A percentile compares a stretch with the other conserved stretches of the same genome.
phyloP scores from a whole-genome alignment of 2,113 vertebrate genomes.

The Haemorhous mexicanus region DNA sequence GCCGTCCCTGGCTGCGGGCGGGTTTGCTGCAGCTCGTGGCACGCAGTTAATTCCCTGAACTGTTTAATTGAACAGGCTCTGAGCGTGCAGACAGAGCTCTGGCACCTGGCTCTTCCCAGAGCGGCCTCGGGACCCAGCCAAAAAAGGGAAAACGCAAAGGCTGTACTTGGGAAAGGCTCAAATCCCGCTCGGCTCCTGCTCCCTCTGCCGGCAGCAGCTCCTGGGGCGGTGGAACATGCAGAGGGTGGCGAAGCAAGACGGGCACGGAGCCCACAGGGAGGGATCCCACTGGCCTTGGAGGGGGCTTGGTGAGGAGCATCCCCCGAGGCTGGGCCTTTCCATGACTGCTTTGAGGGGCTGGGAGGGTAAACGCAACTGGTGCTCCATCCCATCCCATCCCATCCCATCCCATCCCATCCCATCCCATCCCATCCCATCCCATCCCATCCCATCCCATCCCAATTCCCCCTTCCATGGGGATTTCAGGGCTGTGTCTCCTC shows the following conservation, averaged over 20 bases:
- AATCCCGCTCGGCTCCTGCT: neutral
- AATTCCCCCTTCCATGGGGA: fast-evolving
- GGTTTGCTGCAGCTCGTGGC: conserved; percentile 4
- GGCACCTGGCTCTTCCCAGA: neutral
- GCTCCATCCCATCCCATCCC: no score
- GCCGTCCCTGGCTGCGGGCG: neutral
- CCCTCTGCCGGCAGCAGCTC: neutral
- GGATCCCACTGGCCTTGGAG: neutral
- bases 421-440: no score
- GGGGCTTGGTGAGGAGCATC: neutral
- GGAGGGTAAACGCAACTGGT: neutral
- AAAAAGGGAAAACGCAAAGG: neutral
- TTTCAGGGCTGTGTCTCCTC: neutral
- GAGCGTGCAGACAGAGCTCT: neutral
- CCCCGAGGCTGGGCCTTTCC: fast-evolving
- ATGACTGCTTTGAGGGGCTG: neutral
- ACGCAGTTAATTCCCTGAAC: conserved; percentile 23
- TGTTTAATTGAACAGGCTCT: conserved; percentile 43
- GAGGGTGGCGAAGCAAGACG: fast-evolving
- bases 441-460: no score
- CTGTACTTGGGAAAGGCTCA: neutral
- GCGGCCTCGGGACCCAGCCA: neutral
- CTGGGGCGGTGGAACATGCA: fast-evolving
- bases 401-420: no score
- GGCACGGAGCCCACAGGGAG: neutral